These are phyloP conservation scores for Parnassius mnemosyne DNA, from an alignment of 2,888 invertebrate genomes.

Conservation along the genomic window DNA sequence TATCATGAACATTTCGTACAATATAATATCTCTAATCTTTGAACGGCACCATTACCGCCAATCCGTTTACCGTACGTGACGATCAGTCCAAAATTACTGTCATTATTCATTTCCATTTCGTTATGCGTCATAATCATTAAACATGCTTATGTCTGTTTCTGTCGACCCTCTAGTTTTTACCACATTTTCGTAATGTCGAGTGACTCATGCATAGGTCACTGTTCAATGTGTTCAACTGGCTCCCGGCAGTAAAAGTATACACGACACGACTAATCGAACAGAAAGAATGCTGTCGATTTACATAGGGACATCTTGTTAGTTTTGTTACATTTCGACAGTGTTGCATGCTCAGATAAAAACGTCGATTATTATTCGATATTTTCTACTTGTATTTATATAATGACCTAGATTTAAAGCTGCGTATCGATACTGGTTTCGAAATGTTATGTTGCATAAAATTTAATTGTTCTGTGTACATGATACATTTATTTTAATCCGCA, in stretches of 20 bases:
- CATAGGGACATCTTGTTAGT: constrained; percentile 4
- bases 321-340: neutral
- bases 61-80: no score
- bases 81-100: no score
- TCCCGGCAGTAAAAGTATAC: constrained; percentile 32
- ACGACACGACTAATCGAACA: constrained; percentile 31
- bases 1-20: no score
- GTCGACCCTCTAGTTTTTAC: constrained; percentile 7
- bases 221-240: constrained; percentile 34
- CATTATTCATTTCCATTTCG: neutral
- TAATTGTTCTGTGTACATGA: constrained; percentile 1
- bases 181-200: constrained; percentile 14
- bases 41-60: no score
- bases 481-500: neutral
- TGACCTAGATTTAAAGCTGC: no score
- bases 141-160: constrained; percentile 2
- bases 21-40: no score
- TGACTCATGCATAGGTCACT: constrained; percentile 20
- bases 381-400: no score
- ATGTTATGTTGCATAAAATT: constrained; percentile 4
- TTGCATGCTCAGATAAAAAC: neutral
- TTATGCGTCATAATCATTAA: neutral
- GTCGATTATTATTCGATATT: no score
- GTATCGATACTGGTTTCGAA: constrained; percentile 20
- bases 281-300: constrained; percentile 34